These are phyloP conservation scores for Phoebastria nigripes DNA, from an alignment of 2,797 vertebrate genomes.

Conservation along the genomic window DNA sequence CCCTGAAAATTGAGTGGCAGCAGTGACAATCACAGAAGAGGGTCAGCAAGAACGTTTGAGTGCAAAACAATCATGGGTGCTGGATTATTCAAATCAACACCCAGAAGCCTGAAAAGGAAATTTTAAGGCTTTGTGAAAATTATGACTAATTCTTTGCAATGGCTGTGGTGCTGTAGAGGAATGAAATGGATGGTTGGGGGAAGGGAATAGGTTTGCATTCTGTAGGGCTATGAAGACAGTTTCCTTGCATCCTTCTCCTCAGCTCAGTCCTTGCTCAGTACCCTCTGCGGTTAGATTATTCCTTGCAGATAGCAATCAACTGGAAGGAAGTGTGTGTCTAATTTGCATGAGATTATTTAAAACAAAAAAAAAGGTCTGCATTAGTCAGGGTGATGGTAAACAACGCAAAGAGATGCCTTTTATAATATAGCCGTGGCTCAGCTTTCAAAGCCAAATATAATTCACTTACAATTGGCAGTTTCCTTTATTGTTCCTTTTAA, in stretches of 20 bases:
- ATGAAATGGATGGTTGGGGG: background rate
- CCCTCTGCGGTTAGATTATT: constrained; percentile 80
- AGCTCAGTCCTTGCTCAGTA: constrained; percentile 74
- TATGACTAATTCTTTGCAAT: constrained; percentile 31
- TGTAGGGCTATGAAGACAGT: constrained; percentile 38
- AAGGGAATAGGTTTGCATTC: constrained; percentile 54
- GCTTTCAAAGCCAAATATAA: constrained; percentile 80
- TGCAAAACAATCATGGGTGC: background rate
- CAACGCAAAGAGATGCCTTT: constrained; percentile 78
- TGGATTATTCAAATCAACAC: constrained; percentile 16
- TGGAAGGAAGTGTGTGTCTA: constrained; percentile 85
- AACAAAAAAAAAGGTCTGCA: constrained; percentile 82
- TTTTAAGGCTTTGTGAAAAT: constrained; percentile 53
- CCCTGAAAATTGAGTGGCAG: background rate
- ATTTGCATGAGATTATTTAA: constrained; percentile 89
- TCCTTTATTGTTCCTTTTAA: constrained; percentile 79
- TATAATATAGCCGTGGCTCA: constrained; percentile 76
- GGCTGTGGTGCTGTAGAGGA: constrained; percentile 16
- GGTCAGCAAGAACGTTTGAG: background rate
- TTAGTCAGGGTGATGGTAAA: constrained; percentile 85
- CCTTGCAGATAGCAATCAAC: constrained; percentile 86
- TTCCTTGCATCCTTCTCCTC: constrained; percentile 50
- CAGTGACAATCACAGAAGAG: constrained; percentile 2
- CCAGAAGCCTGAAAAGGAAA: constrained; percentile 11
- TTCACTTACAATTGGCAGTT: constrained; percentile 78